Evolutionary conservation across 2,888 invertebrate genomes (phyloP), one percentile per base, ranked within the genome.

Genomic region (Keiferia lycopersicella): DNA sequence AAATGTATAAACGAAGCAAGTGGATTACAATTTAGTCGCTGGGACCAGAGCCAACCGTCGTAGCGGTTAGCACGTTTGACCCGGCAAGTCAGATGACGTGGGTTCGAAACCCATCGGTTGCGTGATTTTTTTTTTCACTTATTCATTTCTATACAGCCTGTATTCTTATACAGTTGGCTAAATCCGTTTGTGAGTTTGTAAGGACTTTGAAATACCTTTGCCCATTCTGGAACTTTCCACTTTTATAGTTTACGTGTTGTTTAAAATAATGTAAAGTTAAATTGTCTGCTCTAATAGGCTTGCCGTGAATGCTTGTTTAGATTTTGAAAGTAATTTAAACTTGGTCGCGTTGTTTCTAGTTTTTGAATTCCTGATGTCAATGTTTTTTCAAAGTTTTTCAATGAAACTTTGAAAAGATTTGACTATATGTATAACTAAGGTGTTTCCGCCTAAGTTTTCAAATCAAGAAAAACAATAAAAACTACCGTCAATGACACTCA

Each of bases 271-370:
- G 51, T 53, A 53, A 53, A 53, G 51, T 53, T 53, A 53, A 53
- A 53, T 53, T 53, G 51, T 53, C 51, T 53, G 14, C 22, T 53
- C 14, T 53, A 53, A 53, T 53, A 53, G 51, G 51, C 22, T 53
- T 12, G 8, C 51, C 11, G 51, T 53, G 12, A 53, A 12, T 22
- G 51, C 26, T 34, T 22, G 51, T 53, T 50, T 50, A 11, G 20
- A n/a, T 26, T 34, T 34, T 38, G 34, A 57, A 57, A 57, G 57
- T 38, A 65, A 67, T 67, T 75, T 76, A 74, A 71, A 67, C 68
- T 67, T 71, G 11, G 22, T 22, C 51, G 22, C 22, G 51, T 26
- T 53, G 4, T 20, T 53, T 53, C n/a, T n/a, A 45, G n/a, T 3
- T 45, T 45, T 45, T 41, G 1, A 39, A 39, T 8, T 41, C n/a